A percentile compares a stretch with the other conserved stretches of the same genome.
phyloP scores from a whole-genome alignment of 1,140 invertebrate genomes.

The Neodiprion lecontei region DNA sequence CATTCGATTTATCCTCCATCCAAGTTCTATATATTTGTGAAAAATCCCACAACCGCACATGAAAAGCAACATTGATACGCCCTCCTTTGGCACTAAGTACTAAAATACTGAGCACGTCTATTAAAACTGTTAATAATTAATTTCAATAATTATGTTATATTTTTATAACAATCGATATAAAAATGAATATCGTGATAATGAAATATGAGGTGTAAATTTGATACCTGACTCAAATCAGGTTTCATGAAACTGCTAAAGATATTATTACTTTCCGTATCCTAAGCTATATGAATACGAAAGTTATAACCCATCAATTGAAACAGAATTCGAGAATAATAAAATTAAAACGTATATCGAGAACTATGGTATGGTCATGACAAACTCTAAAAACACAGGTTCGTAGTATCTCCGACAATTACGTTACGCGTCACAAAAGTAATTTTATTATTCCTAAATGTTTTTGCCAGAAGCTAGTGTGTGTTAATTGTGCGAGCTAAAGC shows the following conservation, averaged over 20 bases:
- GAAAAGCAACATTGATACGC: conserved; percentile 31
- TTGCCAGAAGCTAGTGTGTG: background rate
- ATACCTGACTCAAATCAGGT: no score
- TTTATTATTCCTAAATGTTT: no score
- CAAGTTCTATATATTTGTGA: conserved; percentile 20
- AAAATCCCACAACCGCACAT: conserved; percentile 21
- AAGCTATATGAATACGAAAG: no score
- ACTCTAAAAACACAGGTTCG: no score
- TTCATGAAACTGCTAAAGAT: no score
- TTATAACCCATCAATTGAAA: background rate
- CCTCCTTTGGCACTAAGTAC: background rate
- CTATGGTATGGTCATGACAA: no score
- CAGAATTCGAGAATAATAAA: background rate
- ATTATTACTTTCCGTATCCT: no score
- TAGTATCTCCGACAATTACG: no score
- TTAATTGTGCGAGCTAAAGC: background rate
- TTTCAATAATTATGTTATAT: background rate
- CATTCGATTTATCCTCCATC: conserved; percentile 39
- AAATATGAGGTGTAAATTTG: background rate
- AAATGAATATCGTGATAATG: background rate
- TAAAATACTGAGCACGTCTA: background rate
- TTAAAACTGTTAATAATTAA: no score
- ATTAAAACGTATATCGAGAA: no score
- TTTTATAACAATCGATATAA: background rate
- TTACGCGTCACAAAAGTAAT: no score